Evolutionary conservation across 1,140 invertebrate genomes (phyloP), one percentile per base, ranked within the genome.

Genomic region (Camponotus pennsylvanicus): DNA sequence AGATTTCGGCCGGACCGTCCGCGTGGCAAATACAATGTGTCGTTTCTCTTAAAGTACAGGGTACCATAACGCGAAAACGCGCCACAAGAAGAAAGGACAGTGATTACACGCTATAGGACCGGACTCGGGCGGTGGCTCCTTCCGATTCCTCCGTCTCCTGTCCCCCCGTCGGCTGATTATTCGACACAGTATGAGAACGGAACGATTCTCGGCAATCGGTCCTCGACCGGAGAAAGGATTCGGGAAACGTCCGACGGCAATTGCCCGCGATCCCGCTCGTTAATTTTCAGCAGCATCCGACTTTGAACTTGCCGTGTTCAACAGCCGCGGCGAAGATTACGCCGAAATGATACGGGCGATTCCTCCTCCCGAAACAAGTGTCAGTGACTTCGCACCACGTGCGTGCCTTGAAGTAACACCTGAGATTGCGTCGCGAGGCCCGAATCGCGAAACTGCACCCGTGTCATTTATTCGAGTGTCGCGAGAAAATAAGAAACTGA

Each of bases 11-110:
- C 2, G 18, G 21, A 59, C 55, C 37, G 32, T 85, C 55, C 63
- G 70, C 66, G 83, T 76, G 76, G 42, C 85, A 55, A 45, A 80
- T 83, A 64, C 59, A 61, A 66, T 85, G 49, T 77, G 85, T 87
- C 64, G 69, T 77, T 34, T 7, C 59, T 34, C 42, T 52, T 52
- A 80, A 90, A 90, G 27, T 88, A 90, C 80, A 88, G 89, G 89
- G 76, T 90, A 87, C 79, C 63, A 5, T 45, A 78, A 49, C 85
- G 75, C 69, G 70, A 70, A 57, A 73, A 73, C 15, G 76, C 61
- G 63, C 15, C 32, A 27, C 27, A 78, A 73, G 83, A 89, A 89
- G 75, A 88, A 89, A 83, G 59, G 45, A n/a, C 42, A 42, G 27
- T 88, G 87, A 89, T 89, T 89, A 76, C 83, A 80, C 75, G 34